A percentile compares a stretch with the other conserved stretches of the same genome.
Evolutionary conservation across 1,140 invertebrate species (phyloP).

Genomic region (Lasioglossum albipes): DNA sequence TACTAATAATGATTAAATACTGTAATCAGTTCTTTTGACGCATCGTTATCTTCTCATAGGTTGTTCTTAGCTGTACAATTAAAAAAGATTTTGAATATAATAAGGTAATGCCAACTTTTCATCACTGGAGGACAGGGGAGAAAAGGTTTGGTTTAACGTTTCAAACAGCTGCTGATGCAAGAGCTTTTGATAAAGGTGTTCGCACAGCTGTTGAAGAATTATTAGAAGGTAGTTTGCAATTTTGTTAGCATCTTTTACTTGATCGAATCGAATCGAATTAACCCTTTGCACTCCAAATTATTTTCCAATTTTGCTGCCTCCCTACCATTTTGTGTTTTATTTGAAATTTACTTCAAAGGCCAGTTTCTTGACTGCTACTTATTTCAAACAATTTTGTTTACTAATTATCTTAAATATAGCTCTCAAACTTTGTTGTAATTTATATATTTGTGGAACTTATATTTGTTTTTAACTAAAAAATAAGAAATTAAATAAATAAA

Average conservation of each 20-base stretch:
- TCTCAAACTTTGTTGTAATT: no score
- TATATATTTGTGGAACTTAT: no score
- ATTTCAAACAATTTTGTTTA: no score
- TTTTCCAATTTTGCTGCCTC: no score
- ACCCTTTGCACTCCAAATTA: no score
- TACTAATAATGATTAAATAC: neutral
- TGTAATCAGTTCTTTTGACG: neutral
- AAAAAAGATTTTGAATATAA: slow-evolving; percentile 98
- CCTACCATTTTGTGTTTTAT: no score
- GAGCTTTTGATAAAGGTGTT: slow-evolving; percentile 96
- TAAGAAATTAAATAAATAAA: no score
- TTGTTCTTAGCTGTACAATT: slow-evolving; percentile 95
- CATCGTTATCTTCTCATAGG: slow-evolving; percentile 80
- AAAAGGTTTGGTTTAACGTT: slow-evolving; percentile 97
- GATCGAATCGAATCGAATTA: neutral
- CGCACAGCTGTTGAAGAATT: slow-evolving; percentile 93
- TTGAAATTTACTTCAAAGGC: no score
- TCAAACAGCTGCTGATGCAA: slow-evolving; percentile 94
- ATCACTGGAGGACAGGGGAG: slow-evolving; percentile 97
- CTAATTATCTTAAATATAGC: no score
- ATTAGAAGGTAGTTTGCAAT: slow-evolving; percentile 87
- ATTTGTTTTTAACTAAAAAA: no score
- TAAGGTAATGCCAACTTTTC: slow-evolving; percentile 98
- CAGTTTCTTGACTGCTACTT: no score
- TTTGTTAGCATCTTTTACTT: neutral